These are phyloP conservation scores for Lordiphosa mommai DNA, from an alignment of 1,140 invertebrate genomes.

Conservation along the genomic window DNA sequence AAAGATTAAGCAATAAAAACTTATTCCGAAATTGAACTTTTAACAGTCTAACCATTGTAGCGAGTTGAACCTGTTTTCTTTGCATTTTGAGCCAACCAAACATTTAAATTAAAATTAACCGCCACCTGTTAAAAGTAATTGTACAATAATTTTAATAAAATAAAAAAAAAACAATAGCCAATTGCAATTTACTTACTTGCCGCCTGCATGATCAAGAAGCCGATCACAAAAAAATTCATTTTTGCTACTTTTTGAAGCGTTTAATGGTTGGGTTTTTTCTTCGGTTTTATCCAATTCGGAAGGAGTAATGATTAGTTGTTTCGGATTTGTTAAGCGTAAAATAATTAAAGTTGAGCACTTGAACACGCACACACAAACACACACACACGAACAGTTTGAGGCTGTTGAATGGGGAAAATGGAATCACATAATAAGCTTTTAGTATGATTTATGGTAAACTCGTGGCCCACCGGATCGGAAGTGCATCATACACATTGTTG, in stretches of 20 bases:
- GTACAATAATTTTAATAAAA: conserved; percentile 17
- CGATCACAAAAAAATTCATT: conserved; percentile 79
- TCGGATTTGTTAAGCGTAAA: conserved; percentile 38
- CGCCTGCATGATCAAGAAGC: conserved; percentile 77
- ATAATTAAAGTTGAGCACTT: conserved; percentile 36
- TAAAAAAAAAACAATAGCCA: conserved; percentile 22
- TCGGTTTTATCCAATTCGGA: conserved; percentile 18
- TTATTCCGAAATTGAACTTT: neutral
- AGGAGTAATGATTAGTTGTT: conserved; percentile 37
- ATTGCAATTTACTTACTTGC: conserved; percentile 68
- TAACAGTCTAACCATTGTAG: no score
- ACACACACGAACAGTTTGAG: conserved; percentile 13
- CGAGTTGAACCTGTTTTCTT: neutral
- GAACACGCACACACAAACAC: conserved; percentile 19
- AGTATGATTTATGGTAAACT: conserved; percentile 35
- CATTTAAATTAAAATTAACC: neutral
- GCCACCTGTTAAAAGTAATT: conserved; percentile 38
- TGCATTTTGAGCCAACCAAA: no score
- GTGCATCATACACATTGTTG: conserved; percentile 33
- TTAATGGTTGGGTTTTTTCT: conserved; percentile 27
- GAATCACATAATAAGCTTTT: conserved; percentile 49
- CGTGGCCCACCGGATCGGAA: conserved; percentile 60
- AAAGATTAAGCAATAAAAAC: conserved; percentile 12
- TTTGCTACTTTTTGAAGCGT: conserved; percentile 25
- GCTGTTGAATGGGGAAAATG: conserved; percentile 8